Base-by-base conservation (phyloP, 2,888 invertebrate genomes). In the Ichneumoninae sp. region DNA sequence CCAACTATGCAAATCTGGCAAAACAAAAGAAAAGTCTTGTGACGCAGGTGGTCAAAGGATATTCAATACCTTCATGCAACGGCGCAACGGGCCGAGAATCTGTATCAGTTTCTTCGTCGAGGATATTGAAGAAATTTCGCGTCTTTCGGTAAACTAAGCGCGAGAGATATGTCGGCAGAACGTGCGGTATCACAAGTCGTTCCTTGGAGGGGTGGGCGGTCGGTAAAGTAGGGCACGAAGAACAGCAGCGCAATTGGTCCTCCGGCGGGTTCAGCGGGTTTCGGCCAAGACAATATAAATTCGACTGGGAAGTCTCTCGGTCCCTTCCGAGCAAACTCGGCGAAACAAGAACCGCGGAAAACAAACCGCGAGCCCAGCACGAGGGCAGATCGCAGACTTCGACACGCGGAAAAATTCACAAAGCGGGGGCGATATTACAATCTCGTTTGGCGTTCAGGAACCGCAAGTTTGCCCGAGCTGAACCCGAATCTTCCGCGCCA, bases 391-490 rank as follows among this genome's bases (percentile, higher is more conserved):
- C 33, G 19, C 22, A 73, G 73, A 60, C 65, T 63, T 78, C 40
- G 69, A 78, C 50, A 70, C 47, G 69, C 30, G 65, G 30, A 40
- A 52, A 44, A 83, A 79, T 74, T 57, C 78, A 79, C 83, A 75
- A 83, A 78, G 74, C 78, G 40, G 50, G 63, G 33, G 65, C 78
- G 74, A 83, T 83, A 83, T 83, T 83, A 70, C 74, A 79, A 74
- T 79, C 75, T 70, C 75, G 70, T 79, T 71, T 69, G 40, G 65
- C 47, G 22, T 65, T 47, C 70, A 10, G 47, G 10, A 50, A 63
- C 47, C 52, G 47, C 75, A 70, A 57, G 63, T 44, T 75, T 65
- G 26, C 47, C 47, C 36, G 7, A 47, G n/a, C 8, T 65, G 50
- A 33, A 40, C 75, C 26, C 60, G 40, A 68, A 68, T 73, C 68